A percentile compares a stretch with the other conserved stretches of the same genome.
Evolutionary conservation across 2,113 vertebrate genomes (phyloP).

Genomic region (Bettongia penicillata): DNA sequence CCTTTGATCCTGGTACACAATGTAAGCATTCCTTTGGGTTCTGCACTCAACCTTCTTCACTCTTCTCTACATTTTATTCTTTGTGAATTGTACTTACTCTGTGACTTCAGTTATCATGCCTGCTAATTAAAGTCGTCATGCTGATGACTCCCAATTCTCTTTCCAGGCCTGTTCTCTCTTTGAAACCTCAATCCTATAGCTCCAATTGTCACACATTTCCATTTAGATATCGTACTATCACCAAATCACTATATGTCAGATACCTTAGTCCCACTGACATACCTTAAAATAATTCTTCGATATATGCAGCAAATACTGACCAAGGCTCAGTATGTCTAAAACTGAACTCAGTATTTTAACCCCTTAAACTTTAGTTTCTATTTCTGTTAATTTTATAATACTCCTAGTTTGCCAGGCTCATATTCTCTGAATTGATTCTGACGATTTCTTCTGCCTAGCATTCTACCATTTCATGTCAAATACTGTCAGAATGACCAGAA

Average conservation of each 20-base stretch:
- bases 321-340: neutral
- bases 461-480: neutral
- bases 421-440: neutral
- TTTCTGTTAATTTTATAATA: neutral
- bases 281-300: neutral
- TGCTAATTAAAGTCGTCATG: neutral
- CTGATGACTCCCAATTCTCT: neutral
- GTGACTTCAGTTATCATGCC: neutral
- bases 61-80: neutral
- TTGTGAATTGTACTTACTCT: neutral
- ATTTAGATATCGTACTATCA: slow-evolving; percentile 34
- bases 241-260: neutral
- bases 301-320: neutral
- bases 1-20: neutral
- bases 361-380: neutral
- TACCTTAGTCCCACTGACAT: neutral
- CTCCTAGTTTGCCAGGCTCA: neutral
- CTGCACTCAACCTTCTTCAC: neutral
- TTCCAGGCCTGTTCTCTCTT: neutral
- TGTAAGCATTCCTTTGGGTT: neutral
- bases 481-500: slow-evolving; percentile 16
- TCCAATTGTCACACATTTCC: neutral
- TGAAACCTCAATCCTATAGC: neutral
- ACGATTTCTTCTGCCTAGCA: neutral
- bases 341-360: neutral